Evolutionary conservation across 2,888 invertebrate species (phyloP).

Genomic region (Eilema caniola): DNA sequence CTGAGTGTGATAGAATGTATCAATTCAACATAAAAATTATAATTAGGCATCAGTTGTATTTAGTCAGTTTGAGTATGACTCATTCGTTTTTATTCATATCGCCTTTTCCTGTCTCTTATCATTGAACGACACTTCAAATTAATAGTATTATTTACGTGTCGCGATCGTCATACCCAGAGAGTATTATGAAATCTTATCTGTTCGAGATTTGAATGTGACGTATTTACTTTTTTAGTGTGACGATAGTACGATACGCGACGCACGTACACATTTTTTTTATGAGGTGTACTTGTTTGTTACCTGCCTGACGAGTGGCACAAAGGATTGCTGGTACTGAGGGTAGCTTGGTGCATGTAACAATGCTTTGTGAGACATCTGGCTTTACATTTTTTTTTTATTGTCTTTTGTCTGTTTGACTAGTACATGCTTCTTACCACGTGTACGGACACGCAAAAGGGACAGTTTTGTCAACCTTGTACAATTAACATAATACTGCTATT

Average conservation of each 20-base stretch:
- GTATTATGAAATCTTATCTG: slow-evolving; percentile 18
- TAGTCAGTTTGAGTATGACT: slow-evolving; percentile 8
- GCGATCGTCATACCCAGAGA: slow-evolving; percentile 17
- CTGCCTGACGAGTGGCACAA: background rate
- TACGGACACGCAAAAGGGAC: background rate
- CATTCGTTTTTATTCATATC: background rate
- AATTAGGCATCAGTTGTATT: background rate
- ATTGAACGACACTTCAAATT: slow-evolving; percentile 10
- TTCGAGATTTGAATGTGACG: slow-evolving; percentile 10
- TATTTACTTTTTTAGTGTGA: slow-evolving; percentile 9
- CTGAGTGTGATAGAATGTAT: background rate
- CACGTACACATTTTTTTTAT: slow-evolving; percentile 24
- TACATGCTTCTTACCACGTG: background rate
- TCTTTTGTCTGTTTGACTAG: background rate
- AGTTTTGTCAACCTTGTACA: background rate
- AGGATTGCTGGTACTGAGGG: background rate
- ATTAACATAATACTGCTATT: background rate
- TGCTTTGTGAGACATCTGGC: background rate
- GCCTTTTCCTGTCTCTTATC: slow-evolving; percentile 7
- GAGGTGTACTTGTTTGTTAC: background rate
- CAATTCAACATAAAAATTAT: background rate
- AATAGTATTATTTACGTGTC: slow-evolving; percentile 14
- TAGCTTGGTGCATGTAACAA: background rate
- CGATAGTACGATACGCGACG: slow-evolving; percentile 10
- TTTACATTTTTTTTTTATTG: slow-evolving; percentile 7